A percentile compares a stretch with the other conserved stretches of the same genome.
Evolutionary conservation across 2,888 invertebrate species (phyloP).

Genomic region (Heliconius erato): DNA sequence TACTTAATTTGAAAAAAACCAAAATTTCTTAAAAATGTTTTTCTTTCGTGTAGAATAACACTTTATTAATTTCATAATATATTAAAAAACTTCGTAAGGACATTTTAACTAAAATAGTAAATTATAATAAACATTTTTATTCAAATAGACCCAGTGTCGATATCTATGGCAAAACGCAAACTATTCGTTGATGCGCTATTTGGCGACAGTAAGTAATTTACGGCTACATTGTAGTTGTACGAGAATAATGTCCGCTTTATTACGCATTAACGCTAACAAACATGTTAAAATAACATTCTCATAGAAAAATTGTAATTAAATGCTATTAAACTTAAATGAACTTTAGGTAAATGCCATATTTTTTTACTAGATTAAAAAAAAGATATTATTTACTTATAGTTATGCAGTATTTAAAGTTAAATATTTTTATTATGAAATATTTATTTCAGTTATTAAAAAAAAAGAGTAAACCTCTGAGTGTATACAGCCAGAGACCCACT

Average conservation of each 20-base stretch:
- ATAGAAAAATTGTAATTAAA: slow-evolving; percentile 42
- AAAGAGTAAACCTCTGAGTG: too few species aligned
- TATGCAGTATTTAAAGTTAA: neutral
- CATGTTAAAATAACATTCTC: slow-evolving; percentile 53
- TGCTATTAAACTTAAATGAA: neutral
- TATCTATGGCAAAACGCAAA: slow-evolving; percentile 64
- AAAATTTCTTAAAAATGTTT: too few species aligned
- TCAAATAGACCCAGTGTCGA: slow-evolving; percentile 53
- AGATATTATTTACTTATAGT: neutral
- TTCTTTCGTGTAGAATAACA: too few species aligned
- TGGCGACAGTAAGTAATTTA: slow-evolving; percentile 84
- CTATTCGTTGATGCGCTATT: slow-evolving; percentile 80
- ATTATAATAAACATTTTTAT: neutral
- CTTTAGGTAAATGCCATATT: neutral
- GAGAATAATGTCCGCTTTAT: slow-evolving; percentile 79
- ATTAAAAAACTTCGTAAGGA: too few species aligned
- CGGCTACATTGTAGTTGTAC: slow-evolving; percentile 75
- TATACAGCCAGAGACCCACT: too few species aligned
- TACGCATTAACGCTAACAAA: slow-evolving; percentile 76
- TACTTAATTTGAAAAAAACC: too few species aligned
- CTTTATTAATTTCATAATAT: too few species aligned
- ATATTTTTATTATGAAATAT: too few species aligned
- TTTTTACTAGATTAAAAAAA: neutral
- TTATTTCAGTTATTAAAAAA: too few species aligned
- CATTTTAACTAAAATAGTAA: too few species aligned